These are phyloP conservation scores for Gorsachius magnificus DNA, from an alignment of 2,797 vertebrate genomes.

Conservation along the genomic window DNA sequence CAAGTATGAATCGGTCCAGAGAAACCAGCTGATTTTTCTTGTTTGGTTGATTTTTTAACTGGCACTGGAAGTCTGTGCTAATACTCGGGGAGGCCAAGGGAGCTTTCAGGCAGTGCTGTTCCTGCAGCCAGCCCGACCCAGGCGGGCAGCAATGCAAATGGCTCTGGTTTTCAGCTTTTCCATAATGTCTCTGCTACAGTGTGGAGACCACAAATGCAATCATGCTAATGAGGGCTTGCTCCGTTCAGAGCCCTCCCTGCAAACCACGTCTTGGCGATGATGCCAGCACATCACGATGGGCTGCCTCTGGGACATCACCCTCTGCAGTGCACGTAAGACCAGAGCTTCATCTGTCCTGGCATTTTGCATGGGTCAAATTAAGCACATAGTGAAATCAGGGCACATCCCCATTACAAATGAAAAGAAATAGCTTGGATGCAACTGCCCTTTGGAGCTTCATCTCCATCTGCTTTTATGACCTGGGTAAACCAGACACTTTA, in stretches of 20 bases:
- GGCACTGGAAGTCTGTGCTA: background rate
- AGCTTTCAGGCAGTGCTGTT: background rate
- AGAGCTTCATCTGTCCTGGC: background rate
- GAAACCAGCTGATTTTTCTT: constrained; percentile 17
- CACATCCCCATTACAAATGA: background rate
- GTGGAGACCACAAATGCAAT: background rate
- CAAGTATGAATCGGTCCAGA: background rate
- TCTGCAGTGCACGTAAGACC: background rate
- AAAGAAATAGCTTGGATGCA: background rate
- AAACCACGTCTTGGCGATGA: background rate
- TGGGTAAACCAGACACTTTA: background rate
- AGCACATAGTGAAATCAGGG: background rate
- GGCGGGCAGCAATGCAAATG: background rate
- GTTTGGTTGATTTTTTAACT: background rate
- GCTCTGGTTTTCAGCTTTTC: background rate
- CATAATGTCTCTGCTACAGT: background rate
- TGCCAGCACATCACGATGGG: background rate
- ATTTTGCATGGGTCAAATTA: background rate
- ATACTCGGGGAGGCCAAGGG: background rate
- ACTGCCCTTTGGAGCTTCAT: background rate
- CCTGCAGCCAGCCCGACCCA: background rate
- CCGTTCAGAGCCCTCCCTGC: background rate
- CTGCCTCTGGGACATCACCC: background rate
- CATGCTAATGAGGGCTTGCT: background rate
- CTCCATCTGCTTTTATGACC: constrained; percentile 24